Evolutionary conservation across 2,888 invertebrate species (phyloP).

Genomic region (Norana najaformis): DNA sequence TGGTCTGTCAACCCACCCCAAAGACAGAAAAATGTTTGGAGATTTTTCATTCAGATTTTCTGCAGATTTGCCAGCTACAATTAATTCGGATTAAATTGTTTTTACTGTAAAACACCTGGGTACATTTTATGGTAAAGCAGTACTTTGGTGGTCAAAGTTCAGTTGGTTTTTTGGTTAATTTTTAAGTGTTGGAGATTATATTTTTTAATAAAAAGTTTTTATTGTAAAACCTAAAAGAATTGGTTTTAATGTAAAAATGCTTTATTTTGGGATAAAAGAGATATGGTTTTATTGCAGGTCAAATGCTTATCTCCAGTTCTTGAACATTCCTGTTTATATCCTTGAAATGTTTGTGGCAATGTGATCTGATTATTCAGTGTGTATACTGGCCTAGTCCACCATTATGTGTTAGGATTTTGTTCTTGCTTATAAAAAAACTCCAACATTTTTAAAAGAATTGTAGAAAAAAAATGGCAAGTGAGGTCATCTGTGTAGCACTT

Average conservation of each 20-base stretch:
- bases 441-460: neutral
- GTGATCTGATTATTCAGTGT: neutral
- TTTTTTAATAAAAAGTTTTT: neutral
- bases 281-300: neutral
- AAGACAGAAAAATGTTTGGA: neutral
- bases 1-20: neutral
- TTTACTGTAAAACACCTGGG: neutral
- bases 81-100: neutral
- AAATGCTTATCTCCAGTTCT: neutral
- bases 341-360: neutral
- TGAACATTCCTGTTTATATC: slow-evolving; percentile 13
- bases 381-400: neutral
- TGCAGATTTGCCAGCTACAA: neutral
- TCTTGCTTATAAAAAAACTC: neutral
- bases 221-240: too few species aligned
- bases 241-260: neutral
- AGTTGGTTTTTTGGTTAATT: neutral
- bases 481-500: too few species aligned
- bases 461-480: neutral
- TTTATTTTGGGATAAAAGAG: neutral
- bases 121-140: neutral
- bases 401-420: neutral
- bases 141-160: neutral
- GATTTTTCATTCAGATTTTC: neutral
- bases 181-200: neutral